A percentile compares a stretch with the other conserved stretches of the same genome.
These are phyloP conservation scores for Malacoraja senta DNA, from an alignment of 2,797 vertebrate species.

Conservation along the genomic window DNA sequence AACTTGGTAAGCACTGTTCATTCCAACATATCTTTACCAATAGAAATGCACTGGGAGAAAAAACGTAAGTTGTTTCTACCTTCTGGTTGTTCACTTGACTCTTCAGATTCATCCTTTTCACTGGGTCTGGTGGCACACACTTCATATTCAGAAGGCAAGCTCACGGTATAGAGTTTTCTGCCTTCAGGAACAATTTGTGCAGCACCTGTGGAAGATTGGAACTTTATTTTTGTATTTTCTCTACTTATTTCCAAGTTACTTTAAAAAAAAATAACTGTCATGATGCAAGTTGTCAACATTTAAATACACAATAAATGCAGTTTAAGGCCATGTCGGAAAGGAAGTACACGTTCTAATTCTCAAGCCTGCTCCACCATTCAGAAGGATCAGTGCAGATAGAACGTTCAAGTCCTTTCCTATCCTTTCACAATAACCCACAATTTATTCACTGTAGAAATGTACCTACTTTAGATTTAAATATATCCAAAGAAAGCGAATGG, in stretches of 20 bases:
- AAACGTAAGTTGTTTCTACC: conserved; percentile 54
- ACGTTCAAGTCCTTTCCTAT: too few species aligned
- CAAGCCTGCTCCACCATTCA: too few species aligned
- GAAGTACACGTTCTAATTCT: too few species aligned
- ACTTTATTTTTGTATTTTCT: not conserved
- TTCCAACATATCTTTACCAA: not conserved
- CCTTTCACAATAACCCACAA: too few species aligned
- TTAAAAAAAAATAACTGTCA: too few species aligned
- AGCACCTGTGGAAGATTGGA: not conserved
- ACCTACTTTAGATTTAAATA: too few species aligned
- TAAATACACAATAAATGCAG: too few species aligned
- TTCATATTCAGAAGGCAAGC: conserved; percentile 55
- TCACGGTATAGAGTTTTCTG: conserved; percentile 58
- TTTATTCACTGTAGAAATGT: too few species aligned
- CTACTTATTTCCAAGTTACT: not conserved
- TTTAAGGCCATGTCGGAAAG: too few species aligned
- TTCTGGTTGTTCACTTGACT: conserved; percentile 48
- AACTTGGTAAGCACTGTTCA: not conserved
- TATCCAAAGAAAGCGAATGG: too few species aligned
- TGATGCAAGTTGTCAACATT: too few species aligned
- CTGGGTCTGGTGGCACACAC: conserved; percentile 46
- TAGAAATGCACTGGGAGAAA: conserved; percentile 38
- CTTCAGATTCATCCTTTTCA: conserved; percentile 46
- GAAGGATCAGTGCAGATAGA: too few species aligned
- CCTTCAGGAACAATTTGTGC: not conserved